Conservation (phyloP, 2,888 invertebrate genomes). For the Mylabris sibirica region DNA sequence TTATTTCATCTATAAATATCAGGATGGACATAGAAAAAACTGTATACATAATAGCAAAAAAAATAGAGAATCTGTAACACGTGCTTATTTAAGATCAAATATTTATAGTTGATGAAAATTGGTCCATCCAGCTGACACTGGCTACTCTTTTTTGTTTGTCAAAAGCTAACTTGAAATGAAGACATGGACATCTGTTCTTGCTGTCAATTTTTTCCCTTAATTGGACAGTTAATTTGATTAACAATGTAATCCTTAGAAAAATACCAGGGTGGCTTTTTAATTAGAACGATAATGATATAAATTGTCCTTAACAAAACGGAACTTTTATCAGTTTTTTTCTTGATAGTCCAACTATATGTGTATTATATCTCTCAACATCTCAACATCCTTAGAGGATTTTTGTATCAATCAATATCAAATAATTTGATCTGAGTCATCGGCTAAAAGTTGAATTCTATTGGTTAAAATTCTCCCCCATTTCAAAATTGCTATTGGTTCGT, state of each 20-base stretch:
- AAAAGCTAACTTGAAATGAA: constrained; percentile 9
- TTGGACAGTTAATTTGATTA: not conserved
- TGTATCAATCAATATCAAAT: constrained; percentile 48
- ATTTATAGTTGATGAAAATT: constrained; percentile 11
- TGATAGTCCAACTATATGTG: not conserved
- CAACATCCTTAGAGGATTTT: constrained; percentile 29
- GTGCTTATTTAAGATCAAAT: constrained; percentile 16
- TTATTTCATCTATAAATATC: constrained; percentile 31
- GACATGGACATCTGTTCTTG: not conserved
- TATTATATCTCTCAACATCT: constrained; percentile 12
- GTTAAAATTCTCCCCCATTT: constrained; percentile 48
- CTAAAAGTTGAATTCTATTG: constrained; percentile 43
- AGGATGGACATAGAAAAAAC: not conserved
- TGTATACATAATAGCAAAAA: not conserved
- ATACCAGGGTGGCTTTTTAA: not conserved
- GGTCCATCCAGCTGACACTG: constrained; percentile 1
- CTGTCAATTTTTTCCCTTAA: not conserved
- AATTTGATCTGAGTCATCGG: constrained; percentile 50
- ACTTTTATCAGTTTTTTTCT: not conserved
- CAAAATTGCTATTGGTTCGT: constrained; percentile 52
- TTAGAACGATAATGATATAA: not conserved
- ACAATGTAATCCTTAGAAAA: not conserved
- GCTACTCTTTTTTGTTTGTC: not conserved
- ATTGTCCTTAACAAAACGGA: not conserved
- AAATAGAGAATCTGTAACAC: constrained; percentile 18